phyloP scores from a whole-genome alignment of 2,888 invertebrate genomes.

The Phrixothrix hirtus region DNA sequence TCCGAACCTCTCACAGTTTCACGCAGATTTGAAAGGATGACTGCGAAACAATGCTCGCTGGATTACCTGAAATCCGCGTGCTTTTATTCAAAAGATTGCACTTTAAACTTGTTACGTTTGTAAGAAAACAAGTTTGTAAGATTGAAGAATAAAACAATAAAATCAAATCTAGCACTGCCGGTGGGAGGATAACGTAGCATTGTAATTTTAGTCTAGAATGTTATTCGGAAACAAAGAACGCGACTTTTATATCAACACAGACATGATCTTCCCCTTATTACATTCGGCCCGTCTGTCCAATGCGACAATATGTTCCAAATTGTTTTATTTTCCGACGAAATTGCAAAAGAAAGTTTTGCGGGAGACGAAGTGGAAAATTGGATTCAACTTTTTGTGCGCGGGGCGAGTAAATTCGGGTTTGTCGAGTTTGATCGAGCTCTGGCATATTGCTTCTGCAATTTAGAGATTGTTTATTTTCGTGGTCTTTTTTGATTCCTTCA shows the following conservation, averaged over 20 bases:
- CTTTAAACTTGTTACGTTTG: constrained; percentile 39
- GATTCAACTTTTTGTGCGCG: constrained; percentile 49
- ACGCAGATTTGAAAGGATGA: constrained; percentile 36
- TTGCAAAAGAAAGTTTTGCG: constrained; percentile 51
- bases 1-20: constrained; percentile 35
- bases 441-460: constrained; percentile 30
- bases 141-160: constrained; percentile 30
- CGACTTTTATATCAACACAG: constrained; percentile 33
- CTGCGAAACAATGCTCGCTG: constrained; percentile 36
- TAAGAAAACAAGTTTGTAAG: constrained; percentile 28
- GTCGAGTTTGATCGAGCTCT: constrained; percentile 30
- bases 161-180: constrained; percentile 14
- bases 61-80: constrained; percentile 38
- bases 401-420: constrained; percentile 32
- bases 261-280: constrained; percentile 38
- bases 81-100: constrained; percentile 39
- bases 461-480: constrained; percentile 31
- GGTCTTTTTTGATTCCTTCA: constrained; percentile 27
- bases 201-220: constrained; percentile 33
- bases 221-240: constrained; percentile 28
- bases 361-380: constrained; percentile 52
- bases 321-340: constrained; percentile 50
- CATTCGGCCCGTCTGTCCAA: constrained; percentile 37
- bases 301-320: constrained; percentile 50
- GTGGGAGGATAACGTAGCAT: constrained; percentile 23